phyloP scores from a whole-genome alignment of 2,113 vertebrate species.

The Pardalotus punctatus region DNA sequence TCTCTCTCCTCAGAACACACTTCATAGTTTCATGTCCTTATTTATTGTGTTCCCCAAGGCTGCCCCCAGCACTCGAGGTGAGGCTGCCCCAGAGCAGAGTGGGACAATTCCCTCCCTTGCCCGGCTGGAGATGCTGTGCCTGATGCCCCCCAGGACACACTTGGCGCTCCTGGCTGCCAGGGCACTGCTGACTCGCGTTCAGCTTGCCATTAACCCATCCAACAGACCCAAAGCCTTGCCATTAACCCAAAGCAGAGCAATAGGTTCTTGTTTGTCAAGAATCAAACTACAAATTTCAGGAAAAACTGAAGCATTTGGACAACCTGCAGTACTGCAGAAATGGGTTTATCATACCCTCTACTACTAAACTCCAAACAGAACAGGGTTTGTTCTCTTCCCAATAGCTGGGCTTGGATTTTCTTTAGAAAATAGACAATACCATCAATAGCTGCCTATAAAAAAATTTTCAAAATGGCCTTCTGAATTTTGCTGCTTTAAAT shows the following conservation, averaged over 20 bases:
- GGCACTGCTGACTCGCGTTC: neutral
- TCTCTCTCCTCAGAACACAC: neutral
- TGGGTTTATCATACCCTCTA: neutral
- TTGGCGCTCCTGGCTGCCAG: neutral
- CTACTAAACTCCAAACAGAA: neutral
- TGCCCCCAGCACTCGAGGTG: fast-evolving
- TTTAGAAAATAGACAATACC: neutral
- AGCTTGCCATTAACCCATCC: neutral
- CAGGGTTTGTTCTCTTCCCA: neutral
- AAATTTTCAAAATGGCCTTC: neutral
- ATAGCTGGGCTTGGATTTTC: neutral
- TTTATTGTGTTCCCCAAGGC: fast-evolving
- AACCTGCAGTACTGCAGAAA: neutral
- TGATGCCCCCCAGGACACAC: fast-evolving
- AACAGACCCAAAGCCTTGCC: neutral
- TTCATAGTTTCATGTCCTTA: neutral
- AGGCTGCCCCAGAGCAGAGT: fast-evolving
- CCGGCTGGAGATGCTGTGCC: fast-evolving
- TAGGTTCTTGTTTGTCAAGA: neutral
- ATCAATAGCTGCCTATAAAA: neutral
- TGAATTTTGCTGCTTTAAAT: neutral
- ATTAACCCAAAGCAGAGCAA: neutral
- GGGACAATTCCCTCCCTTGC: neutral
- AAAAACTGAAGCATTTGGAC: neutral
- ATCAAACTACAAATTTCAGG: neutral